Evolutionary conservation across 2,797 vertebrate genomes (phyloP).

Genomic region (Eulemur rubriventer): DNA sequence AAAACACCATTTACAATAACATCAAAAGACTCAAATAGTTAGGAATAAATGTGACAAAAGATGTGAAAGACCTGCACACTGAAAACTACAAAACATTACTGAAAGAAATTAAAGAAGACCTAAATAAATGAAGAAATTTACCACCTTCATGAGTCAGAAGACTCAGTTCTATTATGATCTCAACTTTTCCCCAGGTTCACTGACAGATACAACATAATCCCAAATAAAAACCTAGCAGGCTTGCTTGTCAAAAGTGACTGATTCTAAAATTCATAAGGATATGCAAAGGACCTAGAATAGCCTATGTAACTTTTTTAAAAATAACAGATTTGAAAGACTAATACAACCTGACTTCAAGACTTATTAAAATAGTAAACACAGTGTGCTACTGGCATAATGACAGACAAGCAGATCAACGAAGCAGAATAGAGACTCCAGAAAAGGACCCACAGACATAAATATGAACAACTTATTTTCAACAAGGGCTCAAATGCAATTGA

Average conservation of each 20-base stretch:
- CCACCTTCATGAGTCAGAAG: background rate
- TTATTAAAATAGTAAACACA: slow-evolving; percentile 25
- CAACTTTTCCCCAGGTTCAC: background rate
- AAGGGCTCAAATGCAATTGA: background rate
- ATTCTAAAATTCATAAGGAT: background rate
- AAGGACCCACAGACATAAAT: background rate
- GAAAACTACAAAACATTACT: background rate
- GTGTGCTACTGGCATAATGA: background rate
- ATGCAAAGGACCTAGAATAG: background rate
- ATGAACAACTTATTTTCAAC: slow-evolving; percentile 11
- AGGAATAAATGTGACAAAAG: background rate
- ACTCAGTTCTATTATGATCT: background rate
- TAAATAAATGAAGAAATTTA: background rate
- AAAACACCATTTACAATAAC: background rate
- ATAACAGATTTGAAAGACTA: background rate
- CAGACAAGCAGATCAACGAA: background rate
- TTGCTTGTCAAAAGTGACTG: background rate
- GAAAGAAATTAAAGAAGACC: background rate
- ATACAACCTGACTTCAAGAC: background rate
- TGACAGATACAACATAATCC: background rate
- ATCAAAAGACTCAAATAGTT: background rate
- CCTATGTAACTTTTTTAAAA: background rate
- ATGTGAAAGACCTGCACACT: background rate
- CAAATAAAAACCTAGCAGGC: background rate
- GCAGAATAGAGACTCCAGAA: background rate